These are phyloP conservation scores for Phaedon cochleariae DNA, from an alignment of 2,888 invertebrate genomes.

Conservation along the genomic window DNA sequence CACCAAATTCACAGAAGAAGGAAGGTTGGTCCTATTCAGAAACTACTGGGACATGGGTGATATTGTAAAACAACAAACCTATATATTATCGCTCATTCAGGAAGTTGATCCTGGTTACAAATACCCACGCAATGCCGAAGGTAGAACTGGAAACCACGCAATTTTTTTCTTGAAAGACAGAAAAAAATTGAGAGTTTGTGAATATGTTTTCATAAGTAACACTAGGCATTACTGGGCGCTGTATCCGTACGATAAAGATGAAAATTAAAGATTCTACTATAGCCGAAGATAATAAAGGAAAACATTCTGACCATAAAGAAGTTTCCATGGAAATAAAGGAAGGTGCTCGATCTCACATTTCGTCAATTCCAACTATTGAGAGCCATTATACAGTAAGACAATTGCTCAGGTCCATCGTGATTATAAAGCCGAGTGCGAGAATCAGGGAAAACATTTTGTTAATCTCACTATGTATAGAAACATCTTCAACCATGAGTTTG, in stretches of 20 bases:
- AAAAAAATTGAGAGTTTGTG: constrained; percentile 22
- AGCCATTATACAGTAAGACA: constrained; percentile 33
- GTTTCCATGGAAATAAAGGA: constrained; percentile 24
- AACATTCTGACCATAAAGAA: constrained; percentile 21
- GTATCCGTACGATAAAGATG: constrained; percentile 20
- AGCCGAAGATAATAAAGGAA: constrained; percentile 27
- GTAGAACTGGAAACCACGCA: constrained; percentile 17
- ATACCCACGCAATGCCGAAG: background rate
- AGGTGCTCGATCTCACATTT: constrained; percentile 22
- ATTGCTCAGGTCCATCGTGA: constrained; percentile 24
- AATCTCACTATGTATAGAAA: constrained; percentile 19
- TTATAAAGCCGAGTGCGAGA: constrained; percentile 21
- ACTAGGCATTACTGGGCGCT: constrained; percentile 24
- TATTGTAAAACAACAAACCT: constrained; percentile 15
- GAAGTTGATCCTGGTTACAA: constrained; percentile 17
- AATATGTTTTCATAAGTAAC: constrained; percentile 23
- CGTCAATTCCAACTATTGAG: constrained; percentile 27
- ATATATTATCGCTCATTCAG: constrained; percentile 19
- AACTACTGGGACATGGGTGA: constrained; percentile 24
- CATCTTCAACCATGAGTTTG: constrained; percentile 26
- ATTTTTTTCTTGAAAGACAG: constrained; percentile 9
- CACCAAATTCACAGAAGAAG: constrained; percentile 25
- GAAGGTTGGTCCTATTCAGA: constrained; percentile 19
- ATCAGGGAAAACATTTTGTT: constrained; percentile 10
- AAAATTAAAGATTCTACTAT: constrained; percentile 25